Evolutionary conservation across 2,797 vertebrate species (phyloP), one percentile per base, ranked within the genome.

Genomic region (Aulostomus chinensis): DNA sequence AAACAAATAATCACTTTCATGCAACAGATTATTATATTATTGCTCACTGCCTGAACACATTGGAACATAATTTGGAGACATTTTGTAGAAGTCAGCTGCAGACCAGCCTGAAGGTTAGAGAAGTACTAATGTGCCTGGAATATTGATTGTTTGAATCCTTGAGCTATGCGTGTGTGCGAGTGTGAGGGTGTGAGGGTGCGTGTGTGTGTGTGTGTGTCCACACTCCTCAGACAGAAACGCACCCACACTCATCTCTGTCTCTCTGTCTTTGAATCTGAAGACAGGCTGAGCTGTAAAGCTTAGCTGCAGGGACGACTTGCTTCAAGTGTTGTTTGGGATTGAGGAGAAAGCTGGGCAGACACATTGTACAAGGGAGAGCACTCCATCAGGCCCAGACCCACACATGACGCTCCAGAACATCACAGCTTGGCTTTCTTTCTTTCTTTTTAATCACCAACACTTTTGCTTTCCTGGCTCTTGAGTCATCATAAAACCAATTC

Each of bases 211-310:
- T 31, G 9, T 24, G 13, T 16, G 18, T 29, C 17, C 17, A 21
- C 18, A 37, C 12, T 36, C 16, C 16, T 11, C 33, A 13, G 20
- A 8, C 4, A 4, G 16, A 31, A 3, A 38, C n/a, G 26, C 21
- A 36, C 28, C 2, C 13, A 36, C 14, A 34, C 30, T 31, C 29
- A 31, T 21, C 13, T 36, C 4, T 34, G n/a, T 38, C n/a, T 46
- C 8, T 21, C 2, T 11, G 20, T 29, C 25, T 55, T 16, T 36
- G 30, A 7, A 20, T 46, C 11, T 43, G 12, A 37, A 14, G 25
- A 20, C 35, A 37, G 22, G 39, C 8, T 42, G 21, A 54, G 38
- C 31, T 62, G 33, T 73, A 50, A 67, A 62, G 39, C 18, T 22
- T 46, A 47, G 45, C 63, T 51, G 15, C 39, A 46, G 39, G 42